These are phyloP conservation scores for Acheta domesticus DNA, from an alignment of 2,888 invertebrate genomes.

Conservation along the genomic window DNA sequence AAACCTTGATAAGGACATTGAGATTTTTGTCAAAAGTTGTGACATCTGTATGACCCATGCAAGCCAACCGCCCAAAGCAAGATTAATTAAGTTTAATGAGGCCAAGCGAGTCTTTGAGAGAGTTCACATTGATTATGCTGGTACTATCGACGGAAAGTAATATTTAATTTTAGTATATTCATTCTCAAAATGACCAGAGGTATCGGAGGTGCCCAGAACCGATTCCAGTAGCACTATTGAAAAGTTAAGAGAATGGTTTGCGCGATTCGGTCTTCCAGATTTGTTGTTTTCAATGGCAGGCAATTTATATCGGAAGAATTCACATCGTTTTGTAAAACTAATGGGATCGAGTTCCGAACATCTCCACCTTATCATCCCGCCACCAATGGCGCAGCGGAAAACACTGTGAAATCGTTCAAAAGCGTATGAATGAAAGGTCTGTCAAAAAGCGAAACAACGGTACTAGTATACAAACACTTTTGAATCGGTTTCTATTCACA, in stretches of 20 bases:
- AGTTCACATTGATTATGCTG: background rate
- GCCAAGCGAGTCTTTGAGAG: no score
- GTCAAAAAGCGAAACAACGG: no score
- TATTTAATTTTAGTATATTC: background rate
- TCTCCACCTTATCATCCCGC: no score
- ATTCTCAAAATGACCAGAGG: constrained; percentile 19
- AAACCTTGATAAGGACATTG: background rate
- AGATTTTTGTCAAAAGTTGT: background rate
- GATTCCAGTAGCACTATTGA: background rate
- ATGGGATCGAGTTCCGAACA: no score
- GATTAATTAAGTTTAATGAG: background rate
- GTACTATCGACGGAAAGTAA: background rate
- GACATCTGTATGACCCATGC: background rate
- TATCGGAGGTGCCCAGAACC: background rate
- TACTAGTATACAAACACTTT: no score
- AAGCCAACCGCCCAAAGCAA: background rate
- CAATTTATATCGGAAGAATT: no score
- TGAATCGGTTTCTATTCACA: no score
- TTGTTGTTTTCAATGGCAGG: no score
- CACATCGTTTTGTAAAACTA: no score
- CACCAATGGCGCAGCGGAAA: no score
- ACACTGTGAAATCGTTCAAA: no score
- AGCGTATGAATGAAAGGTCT: no score
- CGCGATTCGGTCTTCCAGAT: background rate
- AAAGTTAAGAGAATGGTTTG: background rate